Base-by-base conservation (phyloP, 2,888 invertebrate species). In the Habroteleia sp. region DNA sequence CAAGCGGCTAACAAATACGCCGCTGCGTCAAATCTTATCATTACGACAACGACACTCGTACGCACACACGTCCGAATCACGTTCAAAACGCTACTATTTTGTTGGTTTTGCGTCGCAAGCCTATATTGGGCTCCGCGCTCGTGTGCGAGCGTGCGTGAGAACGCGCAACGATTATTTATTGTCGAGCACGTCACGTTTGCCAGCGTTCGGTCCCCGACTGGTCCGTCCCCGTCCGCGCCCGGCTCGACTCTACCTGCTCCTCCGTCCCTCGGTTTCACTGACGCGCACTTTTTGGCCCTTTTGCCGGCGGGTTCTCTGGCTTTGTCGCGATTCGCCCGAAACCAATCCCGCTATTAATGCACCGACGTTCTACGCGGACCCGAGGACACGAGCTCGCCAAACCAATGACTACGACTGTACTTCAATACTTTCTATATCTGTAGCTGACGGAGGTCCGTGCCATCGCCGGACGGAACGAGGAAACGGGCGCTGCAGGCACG, bases 391-490 rank as follows among this genome's bases (percentile, higher is more conserved):
- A 17, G 63, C 63, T 41, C 25, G 31, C 13, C 56, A 46, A 46
- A 48, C 29, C 54, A 37, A 54, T 29, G 27, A 41, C 33, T 13
- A 13, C 11, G 25, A 27, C 27, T 33, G 63, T 63, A 65, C 63
- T 65, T 65, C 27, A 25, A 50, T 63, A 65, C 63, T 65, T 65
- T 65, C 65, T 65, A 65, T 65, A 44, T 65, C 65, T 52, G 65
- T 65, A 39, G 27, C 33, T 44, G 52, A 44, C 54, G 27, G 16
- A 63, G 46, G 10, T 35, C 58, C 44, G 23, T 33, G 29, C 60
- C 29, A 48, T 27, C 37, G 58, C 58, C 58, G 58, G 27, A 54
- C 48, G 48, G 46, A 60, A 60, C 65, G 54, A 66, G 65, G 65
- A 66, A 66, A 66, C 46, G 16, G 13, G 54, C 48, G 25, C 27